Conservation (phyloP, 2,113 vertebrate genomes). For the Notechis scutatus region DNA sequence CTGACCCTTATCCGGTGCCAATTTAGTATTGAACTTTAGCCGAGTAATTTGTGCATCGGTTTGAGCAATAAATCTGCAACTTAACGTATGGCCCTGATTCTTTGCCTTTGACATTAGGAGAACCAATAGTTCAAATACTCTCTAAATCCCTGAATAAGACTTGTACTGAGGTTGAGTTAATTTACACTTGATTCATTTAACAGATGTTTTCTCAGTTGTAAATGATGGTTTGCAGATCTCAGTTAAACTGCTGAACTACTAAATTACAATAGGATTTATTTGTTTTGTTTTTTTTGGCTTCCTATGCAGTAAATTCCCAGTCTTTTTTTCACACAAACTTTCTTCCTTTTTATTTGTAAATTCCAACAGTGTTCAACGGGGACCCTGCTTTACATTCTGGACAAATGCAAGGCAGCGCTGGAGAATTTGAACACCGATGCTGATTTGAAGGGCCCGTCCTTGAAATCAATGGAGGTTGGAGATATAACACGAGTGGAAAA, state of each 20-base stretch:
- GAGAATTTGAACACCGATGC: constrained; percentile 77
- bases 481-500: constrained; percentile 85
- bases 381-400: constrained; percentile 87
- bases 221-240: neutral
- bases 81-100: neutral
- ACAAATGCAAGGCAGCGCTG: constrained; percentile 80
- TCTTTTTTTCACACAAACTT: neutral
- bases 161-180: neutral
- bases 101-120: neutral
- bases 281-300: neutral
- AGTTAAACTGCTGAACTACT: no score
- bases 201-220: neutral
- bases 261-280: neutral
- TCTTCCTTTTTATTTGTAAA: neutral
- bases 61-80: neutral
- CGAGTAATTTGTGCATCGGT: neutral
- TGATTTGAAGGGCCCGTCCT: constrained; percentile 64
- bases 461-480: constrained; percentile 77
- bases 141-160: neutral
- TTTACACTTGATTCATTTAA: neutral
- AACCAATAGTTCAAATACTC: neutral
- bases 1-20: neutral
- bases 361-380: constrained; percentile 82
- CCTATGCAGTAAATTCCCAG: neutral
- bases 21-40: neutral